These are phyloP conservation scores for Onthophagus taurus DNA, from an alignment of 1,140 invertebrate genomes.

Conservation along the genomic window DNA sequence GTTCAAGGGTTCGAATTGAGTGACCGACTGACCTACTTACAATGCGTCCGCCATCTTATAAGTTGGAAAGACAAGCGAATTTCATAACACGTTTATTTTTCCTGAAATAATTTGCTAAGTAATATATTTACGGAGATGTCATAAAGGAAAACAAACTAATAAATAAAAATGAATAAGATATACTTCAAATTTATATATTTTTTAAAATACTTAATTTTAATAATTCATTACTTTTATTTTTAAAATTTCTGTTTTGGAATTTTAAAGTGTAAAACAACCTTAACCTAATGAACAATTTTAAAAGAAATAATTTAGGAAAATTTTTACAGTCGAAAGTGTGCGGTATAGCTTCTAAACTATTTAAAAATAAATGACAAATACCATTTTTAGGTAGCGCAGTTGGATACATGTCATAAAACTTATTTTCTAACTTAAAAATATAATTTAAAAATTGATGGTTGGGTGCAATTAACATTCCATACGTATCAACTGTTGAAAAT, in stretches of 20 bases:
- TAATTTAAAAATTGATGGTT: neutral
- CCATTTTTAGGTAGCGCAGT: neutral
- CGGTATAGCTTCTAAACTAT: neutral
- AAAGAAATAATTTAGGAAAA: neutral
- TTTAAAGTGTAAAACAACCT: conserved; percentile 1
- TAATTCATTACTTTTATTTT: conserved; percentile 1
- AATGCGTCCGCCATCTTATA: no score
- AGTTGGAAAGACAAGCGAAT: no score
- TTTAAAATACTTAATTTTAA: neutral
- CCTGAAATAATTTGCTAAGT: no score
- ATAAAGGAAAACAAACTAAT: no score
- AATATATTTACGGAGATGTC: no score
- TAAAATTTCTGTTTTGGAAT: neutral
- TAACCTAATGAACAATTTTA: conserved; percentile 17
- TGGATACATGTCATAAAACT: neutral
- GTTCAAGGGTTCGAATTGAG: no score
- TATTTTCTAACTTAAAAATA: neutral
- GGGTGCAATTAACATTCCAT: neutral
- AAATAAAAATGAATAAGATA: no score
- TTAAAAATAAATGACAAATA: neutral
- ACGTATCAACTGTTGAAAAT: neutral
- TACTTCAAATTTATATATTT: no score
- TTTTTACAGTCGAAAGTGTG: neutral
- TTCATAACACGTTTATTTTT: no score
- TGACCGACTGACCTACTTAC: no score